Base-by-base conservation (phyloP, 2,113 vertebrate species). In the Sinocyclocheilus anophthalmus region DNA sequence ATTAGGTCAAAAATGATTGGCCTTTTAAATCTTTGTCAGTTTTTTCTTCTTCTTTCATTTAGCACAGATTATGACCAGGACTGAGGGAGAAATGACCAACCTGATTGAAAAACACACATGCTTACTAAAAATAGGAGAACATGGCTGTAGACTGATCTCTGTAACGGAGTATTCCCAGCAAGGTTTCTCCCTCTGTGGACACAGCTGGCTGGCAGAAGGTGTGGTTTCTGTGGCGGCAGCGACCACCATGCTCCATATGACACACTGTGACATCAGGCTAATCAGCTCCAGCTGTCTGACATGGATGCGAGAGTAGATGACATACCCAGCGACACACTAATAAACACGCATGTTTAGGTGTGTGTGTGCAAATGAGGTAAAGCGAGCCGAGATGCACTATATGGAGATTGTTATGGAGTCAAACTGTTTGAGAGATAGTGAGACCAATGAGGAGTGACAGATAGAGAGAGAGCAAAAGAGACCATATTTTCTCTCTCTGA, bases 381-480 rank as follows among this genome's bases (percentile, higher is more conserved):
- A 57, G 39, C 55, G 10, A 55, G n/a, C 12, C 22, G 57, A 26
- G 37, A 33, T 20, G 39, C n/a, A 57, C 42, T 63, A 79, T 65
- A 75, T 24, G 30, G 45, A 77, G 84, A 70, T 42, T 42, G 76
- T 83, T 42, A 88, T 53, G 55, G 75, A 86, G 65, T 84, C 63
- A 83, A 79, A 87, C 42, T 61, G 77, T 53, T 69, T 80, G 82
- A 88, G 48, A 57, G 24, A 87, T 88, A 59, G 83, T 72, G 45
- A 30, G 39, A 72, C n/a, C 57, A 77, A 84, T 88, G 26, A 78
- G 57, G 83, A 22, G 55, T 70, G 53, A 84, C 80, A 73, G 84
- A 63, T 80, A 69, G 76, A 26, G 30, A 26, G 30, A 84, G 67
- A 33, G 73, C 90, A 76, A 81, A 90, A 92, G 91, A 91, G 81